phyloP scores from a whole-genome alignment of 1,140 invertebrate species.

The Drosophila bocqueti region DNA sequence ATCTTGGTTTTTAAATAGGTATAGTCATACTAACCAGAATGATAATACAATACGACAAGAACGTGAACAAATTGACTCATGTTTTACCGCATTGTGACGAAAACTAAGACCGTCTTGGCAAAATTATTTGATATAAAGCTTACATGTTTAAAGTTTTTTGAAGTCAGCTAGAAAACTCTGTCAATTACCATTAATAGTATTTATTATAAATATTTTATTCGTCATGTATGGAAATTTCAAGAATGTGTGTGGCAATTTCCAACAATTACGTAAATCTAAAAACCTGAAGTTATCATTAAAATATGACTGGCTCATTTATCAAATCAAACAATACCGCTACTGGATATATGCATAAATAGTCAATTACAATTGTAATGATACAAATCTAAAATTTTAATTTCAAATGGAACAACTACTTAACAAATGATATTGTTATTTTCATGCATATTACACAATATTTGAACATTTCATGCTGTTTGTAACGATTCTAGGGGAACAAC shows the following conservation, averaged over 20 bases:
- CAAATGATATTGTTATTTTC: not conserved
- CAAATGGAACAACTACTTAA: not conserved
- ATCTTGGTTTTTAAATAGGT: not conserved
- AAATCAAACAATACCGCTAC: not conserved
- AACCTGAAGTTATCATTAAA: not conserved
- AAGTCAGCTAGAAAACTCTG: not conserved
- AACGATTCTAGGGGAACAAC: slow-evolving; percentile 7
- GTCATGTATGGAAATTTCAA: no score
- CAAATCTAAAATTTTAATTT: not conserved
- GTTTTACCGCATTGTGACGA: slow-evolving; percentile 19
- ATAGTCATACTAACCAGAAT: not conserved
- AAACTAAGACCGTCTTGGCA: not conserved
- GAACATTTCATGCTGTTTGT: slow-evolving; percentile 16
- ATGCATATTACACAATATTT: slow-evolving; percentile 11
- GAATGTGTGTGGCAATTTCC: not conserved
- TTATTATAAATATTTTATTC: no score
- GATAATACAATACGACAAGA: not conserved
- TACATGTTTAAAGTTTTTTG: not conserved
- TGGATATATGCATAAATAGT: slow-evolving; percentile 2
- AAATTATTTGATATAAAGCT: not conserved
- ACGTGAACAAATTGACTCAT: not conserved
- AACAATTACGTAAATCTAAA: not conserved
- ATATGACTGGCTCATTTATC: not conserved
- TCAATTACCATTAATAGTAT: not conserved
- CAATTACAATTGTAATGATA: not conserved